Percentiles rank a stretch among this genome's conserved stretches.
Conservation (phyloP, 2,888 invertebrate genomes). For the Cephus spinipes region DNA sequence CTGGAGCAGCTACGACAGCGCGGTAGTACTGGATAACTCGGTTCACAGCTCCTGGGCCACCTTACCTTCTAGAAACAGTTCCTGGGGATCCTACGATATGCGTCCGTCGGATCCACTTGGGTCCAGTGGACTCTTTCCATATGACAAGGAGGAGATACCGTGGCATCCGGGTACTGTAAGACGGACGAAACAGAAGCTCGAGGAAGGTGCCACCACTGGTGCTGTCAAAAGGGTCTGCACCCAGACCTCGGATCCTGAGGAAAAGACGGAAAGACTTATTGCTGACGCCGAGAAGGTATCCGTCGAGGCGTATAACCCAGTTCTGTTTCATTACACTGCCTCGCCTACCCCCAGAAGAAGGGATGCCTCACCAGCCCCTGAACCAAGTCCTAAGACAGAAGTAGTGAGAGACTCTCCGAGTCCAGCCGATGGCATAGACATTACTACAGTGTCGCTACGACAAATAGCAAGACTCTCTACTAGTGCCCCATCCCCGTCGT, state of each 20-base stretch:
- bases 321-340: conserved; percentile 59
- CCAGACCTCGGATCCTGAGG: conserved; percentile 50
- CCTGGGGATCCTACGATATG: conserved; percentile 80
- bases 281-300: conserved; percentile 50
- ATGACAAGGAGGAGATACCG: conserved; percentile 73
- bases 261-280: conserved; percentile 48
- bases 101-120: conserved; percentile 63
- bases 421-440: conserved; percentile 46
- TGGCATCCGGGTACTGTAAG: conserved; percentile 79
- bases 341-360: conserved; percentile 56
- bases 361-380: conserved; percentile 42
- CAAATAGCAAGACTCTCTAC: conserved; percentile 64
- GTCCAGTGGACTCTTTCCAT: conserved; percentile 69
- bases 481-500: conserved; percentile 59
- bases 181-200: conserved; percentile 77
- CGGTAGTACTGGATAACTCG: conserved; percentile 78
- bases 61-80: conserved; percentile 76
- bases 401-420: conserved; percentile 28
- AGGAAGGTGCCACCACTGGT: conserved; percentile 69
- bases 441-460: conserved; percentile 37
- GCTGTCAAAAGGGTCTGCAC: conserved; percentile 61
- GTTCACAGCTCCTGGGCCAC: conserved; percentile 86
- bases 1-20: conserved; percentile 83
- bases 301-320: conserved; percentile 58
- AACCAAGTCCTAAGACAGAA: conserved; percentile 21